Base-by-base conservation (phyloP, 2,888 invertebrate species). In the Matsumyia berberina region DNA sequence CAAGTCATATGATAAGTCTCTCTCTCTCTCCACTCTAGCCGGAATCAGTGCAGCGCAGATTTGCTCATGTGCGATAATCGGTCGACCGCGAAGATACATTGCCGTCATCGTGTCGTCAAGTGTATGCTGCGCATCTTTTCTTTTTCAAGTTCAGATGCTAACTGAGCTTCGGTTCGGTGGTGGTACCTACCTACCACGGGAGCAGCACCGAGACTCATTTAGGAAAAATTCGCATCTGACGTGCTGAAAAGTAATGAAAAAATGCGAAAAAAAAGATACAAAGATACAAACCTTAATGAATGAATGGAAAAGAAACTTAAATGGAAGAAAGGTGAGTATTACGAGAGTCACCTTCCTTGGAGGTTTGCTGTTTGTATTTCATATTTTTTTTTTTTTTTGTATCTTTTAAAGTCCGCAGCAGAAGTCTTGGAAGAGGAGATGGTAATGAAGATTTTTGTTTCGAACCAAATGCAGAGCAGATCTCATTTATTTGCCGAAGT, bases 401-500 rank as follows among this genome's bases (percentile, higher is more conserved):
- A 58, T 62, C 37, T 12, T 11, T 66, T 44, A 8, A 31, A 60
- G 33, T 73, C 60, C 73, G 1, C 24, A 24, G 4, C 58, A 49
- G 78, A 78, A 67, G 49, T 64, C 42, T 64, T 31, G 57, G 73
- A 77, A 64, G 64, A 73, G 82, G 64, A 73, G 82, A 60, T 73
- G 83, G 79, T 73, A 67, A 73, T 83, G 62, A 74, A 73, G 88
- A 88, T 90, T 89, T 89, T 88, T 88, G 88, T 88, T 88, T 88
- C 87, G 87, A 89, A 89, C 90, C 88, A 89, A 91, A 89, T 90
- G 89, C 88, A 88, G 88, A 88, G 88, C 87, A 90, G 88, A 90
- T 90, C 90, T 90, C 91, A 90, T 90, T 90, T 91, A 90, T 90
- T 90, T 88, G 89, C 89, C 88, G 89, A 89, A 88, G 90, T 88